Conservation (phyloP, 2,113 vertebrate species). For the Microtus oregoni region DNA sequence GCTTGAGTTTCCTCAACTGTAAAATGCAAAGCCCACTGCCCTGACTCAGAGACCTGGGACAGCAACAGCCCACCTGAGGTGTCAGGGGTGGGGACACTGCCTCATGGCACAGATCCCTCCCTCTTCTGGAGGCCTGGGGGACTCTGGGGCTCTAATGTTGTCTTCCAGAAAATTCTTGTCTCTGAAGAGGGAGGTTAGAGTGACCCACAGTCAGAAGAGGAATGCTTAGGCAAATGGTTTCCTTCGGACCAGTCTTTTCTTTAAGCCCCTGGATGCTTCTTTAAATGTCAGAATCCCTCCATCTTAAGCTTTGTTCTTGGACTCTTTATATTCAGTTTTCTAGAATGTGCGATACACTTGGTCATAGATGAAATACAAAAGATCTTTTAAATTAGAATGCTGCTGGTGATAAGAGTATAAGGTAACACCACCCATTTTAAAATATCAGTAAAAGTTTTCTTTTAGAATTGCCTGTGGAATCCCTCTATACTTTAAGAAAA, state of each 20-base stretch:
- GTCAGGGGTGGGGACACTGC: not conserved
- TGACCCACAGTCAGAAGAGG: fast-evolving
- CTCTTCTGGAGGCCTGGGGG: not conserved
- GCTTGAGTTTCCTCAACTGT: not conserved
- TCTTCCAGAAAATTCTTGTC: not conserved
- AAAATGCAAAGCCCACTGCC: too few species aligned
- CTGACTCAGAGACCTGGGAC: not conserved
- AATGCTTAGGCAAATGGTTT: not conserved
- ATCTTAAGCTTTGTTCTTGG: not conserved
- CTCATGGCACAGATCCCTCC: not conserved
- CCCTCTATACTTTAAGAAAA: not conserved
- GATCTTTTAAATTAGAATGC: not conserved
- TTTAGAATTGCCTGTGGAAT: not conserved
- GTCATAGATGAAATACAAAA: not conserved
- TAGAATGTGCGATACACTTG: not conserved
- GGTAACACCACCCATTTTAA: not conserved
- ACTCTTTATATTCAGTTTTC: not conserved
- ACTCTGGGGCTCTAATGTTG: too few species aligned
- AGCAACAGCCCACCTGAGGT: not conserved
- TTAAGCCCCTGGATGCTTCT: not conserved
- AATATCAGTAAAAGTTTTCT: not conserved
- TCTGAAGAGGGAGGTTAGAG: not conserved
- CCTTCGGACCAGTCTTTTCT: not conserved
- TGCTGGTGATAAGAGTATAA: not conserved
- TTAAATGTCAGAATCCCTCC: not conserved